Evolutionary conservation across 37 sponge, comb jelly and placozoan genomes (phyloP), one percentile per base, ranked within the genome.

Genomic region (Beroe forskalii): DNA sequence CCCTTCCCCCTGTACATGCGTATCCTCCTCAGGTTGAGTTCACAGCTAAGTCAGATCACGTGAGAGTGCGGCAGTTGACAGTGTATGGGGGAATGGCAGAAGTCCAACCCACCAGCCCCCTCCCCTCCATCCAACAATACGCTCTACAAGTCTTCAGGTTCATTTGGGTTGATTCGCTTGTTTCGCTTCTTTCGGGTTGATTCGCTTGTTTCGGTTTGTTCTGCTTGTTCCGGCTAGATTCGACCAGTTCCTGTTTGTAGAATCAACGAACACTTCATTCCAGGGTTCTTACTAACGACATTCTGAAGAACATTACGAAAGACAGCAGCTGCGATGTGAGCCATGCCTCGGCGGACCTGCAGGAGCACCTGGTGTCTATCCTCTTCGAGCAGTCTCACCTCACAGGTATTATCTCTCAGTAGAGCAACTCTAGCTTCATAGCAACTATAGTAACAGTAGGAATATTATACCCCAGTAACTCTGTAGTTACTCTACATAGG

Each of bases 61-160:
- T 80, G 86, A 41, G 86, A 80, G 86, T 80, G 4, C 37, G 86
- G 40, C 86, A 80, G 40, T 20, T 80, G 28, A 30, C 42, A 14
- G 86, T 80, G 86, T 80, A 38, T 42, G 86, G 86, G 12, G 86
- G 86, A 4, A 25, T 80, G 55, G 86, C 28, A 37, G 55, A 44
- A 25, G 86, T 80, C 9, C 0, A 25, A 4, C 86, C 86, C 9
- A 30, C 86, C n/a, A 44, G 55, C 44, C 0, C 86, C n/a, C 0
- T 80, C n/a, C 86, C 86, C 8, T 80, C 86, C 40, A 38, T 32
- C n/a, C 86, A 80, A 25, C 55, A 80, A 24, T 80, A 38, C 55
- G 86, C 86, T 80, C 86, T 80, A 14, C 86, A 80, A 80, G 86
- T 80, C 2, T 80, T 80, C 55, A 80, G 86, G 86, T 80, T 66